phyloP scores from a whole-genome alignment of 2,888 invertebrate genomes.

The Cephus pygmeus region DNA sequence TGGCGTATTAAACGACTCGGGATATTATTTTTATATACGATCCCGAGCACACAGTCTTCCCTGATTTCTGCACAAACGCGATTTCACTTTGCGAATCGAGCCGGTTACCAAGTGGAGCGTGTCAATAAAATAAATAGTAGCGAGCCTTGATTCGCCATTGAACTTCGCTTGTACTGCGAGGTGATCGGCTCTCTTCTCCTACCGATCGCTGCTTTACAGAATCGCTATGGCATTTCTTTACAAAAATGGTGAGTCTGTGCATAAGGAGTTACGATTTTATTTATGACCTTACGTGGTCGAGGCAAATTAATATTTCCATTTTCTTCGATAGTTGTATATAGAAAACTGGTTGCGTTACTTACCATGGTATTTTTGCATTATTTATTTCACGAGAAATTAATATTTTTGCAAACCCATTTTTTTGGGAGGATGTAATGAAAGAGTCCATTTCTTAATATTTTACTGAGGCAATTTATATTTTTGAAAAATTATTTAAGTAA shows the following conservation, averaged over 20 bases:
- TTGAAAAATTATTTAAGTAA: neutral
- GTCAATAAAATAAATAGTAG: slow-evolving; percentile 43
- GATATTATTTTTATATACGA: neutral
- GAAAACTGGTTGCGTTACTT: neutral
- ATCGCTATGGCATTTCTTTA: neutral
- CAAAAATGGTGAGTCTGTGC: neutral
- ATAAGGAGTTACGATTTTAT: neutral
- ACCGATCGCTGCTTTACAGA: neutral
- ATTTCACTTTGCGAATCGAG: slow-evolving; percentile 9
- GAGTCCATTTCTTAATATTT: neutral
- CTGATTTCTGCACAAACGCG: neutral
- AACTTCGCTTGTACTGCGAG: slow-evolving; percentile 33
- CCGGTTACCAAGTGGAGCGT: slow-evolving; percentile 42
- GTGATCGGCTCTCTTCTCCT: neutral
- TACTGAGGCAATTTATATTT: neutral
- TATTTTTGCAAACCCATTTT: neutral
- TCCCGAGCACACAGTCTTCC: neutral
- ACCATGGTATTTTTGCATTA: neutral
- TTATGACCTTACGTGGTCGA: neutral
- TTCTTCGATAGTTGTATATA: neutral
- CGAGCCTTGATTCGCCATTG: slow-evolving; percentile 40
- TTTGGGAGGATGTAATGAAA: neutral
- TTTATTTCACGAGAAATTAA: neutral
- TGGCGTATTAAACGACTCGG: neutral
- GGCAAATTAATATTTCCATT: neutral